These are phyloP conservation scores for Epinotia nisella DNA, from an alignment of 2,888 invertebrate genomes.

Conservation along the genomic window DNA sequence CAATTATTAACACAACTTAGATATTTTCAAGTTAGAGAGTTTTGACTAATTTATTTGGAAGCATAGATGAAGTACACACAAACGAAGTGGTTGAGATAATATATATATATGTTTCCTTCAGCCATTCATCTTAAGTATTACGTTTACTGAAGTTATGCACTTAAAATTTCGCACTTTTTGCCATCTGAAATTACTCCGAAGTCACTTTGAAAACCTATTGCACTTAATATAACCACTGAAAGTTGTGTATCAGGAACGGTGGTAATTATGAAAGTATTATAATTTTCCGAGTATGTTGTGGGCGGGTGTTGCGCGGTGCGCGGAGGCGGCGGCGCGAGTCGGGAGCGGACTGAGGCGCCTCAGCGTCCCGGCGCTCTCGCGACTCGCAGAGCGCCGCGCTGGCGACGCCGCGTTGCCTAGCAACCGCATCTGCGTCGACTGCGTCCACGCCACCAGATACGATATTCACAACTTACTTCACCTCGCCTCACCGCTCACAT, in stretches of 20 bases:
- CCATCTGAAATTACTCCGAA: neutral
- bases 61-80: neutral
- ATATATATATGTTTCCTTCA: neutral
- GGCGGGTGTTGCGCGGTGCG: conserved; percentile 16
- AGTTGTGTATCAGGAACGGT: neutral
- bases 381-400: conserved; percentile 53
- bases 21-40: neutral
- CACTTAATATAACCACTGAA: neutral
- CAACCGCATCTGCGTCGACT: conserved; percentile 57
- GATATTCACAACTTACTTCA: neutral
- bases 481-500: neutral
- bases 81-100: neutral
- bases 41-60: too few relatives aligned
- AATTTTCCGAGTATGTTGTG: neutral
- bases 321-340: conserved; percentile 56
- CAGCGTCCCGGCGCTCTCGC: conserved; percentile 75
- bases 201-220: neutral
- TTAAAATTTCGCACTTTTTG: neutral
- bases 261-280: neutral
- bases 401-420: conserved; percentile 78
- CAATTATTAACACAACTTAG: too few relatives aligned
- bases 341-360: conserved; percentile 68
- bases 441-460: conserved; percentile 7
- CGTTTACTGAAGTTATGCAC: conserved; percentile 9
- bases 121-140: neutral